Percentiles rank a stretch among this genome's conserved stretches.
Evolutionary conservation across 1,140 invertebrate genomes (phyloP).

Genomic region (Aradophagus sp.): DNA sequence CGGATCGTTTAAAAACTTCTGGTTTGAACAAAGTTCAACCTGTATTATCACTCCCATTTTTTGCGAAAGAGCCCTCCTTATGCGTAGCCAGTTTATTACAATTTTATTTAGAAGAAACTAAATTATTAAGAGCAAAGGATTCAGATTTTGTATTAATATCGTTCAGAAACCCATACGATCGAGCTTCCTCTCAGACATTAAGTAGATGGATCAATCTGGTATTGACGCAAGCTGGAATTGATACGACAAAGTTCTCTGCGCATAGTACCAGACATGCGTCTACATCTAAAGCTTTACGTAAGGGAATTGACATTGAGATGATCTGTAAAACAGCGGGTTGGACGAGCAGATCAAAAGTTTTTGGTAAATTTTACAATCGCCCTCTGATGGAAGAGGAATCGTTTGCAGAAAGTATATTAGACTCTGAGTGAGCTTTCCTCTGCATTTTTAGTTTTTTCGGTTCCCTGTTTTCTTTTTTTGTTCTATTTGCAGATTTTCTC

Average conservation of each 20-base stretch:
- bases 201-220: conserved; percentile 39
- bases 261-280: conserved; percentile 63
- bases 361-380: conserved; percentile 60
- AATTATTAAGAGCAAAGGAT: not conserved
- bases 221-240: conserved; percentile 21
- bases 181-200: conserved; percentile 23
- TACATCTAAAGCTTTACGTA: conserved; percentile 56
- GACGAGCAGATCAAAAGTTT: conserved; percentile 45
- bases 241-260: conserved; percentile 44
- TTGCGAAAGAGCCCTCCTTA: not conserved
- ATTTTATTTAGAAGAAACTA: not conserved
- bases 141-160: not conserved
- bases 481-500: not conserved
- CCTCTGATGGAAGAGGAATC: not conserved
- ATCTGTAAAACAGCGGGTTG: conserved; percentile 63
- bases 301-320: conserved; percentile 48
- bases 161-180: conserved; percentile 12
- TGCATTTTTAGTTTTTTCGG: no score
- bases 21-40: not conserved
- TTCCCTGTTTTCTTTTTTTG: not conserved
- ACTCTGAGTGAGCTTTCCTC: not conserved
- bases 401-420: not conserved
- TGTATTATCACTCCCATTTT: not conserved
- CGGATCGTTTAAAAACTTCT: not conserved
- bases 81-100: not conserved